Evolutionary conservation across 1,140 invertebrate genomes (phyloP).

Genomic region (Sesamia nonagrioides): DNA sequence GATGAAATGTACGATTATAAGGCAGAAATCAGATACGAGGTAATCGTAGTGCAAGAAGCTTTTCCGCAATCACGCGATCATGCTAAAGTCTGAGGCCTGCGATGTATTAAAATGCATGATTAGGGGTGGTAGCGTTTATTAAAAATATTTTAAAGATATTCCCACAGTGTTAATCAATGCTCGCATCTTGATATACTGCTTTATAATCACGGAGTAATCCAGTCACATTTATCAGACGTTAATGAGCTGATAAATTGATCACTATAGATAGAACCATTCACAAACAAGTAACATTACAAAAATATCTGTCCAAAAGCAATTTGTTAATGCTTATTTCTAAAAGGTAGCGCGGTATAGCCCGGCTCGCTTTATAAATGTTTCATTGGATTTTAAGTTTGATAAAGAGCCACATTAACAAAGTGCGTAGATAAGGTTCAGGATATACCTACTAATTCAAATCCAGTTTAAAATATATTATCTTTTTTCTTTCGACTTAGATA

Average conservation of each 20-base stretch:
- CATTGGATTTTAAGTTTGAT: constrained; percentile 70
- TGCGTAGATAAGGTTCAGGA: constrained; percentile 66
- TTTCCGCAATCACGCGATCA: constrained; percentile 67
- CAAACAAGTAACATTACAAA: constrained; percentile 76
- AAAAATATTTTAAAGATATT: constrained; percentile 61
- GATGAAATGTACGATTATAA: constrained; percentile 76
- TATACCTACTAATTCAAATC: constrained; percentile 73
- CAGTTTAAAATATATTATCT: constrained; percentile 60
- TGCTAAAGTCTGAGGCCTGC: not conserved
- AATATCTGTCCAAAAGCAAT: constrained; percentile 74
- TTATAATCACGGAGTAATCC: constrained; percentile 79
- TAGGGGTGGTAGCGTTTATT: constrained; percentile 24
- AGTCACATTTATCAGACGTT: constrained; percentile 74
- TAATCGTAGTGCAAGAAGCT: constrained; percentile 65
- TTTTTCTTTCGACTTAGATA: constrained; percentile 61
- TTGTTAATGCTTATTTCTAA: constrained; percentile 76
- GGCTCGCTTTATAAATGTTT: constrained; percentile 68
- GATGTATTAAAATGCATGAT: constrained; percentile 24
- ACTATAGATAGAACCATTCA: constrained; percentile 72
- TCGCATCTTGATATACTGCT: constrained; percentile 76
- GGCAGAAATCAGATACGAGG: constrained; percentile 66
- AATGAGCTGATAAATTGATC: constrained; percentile 82
- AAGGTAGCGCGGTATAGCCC: constrained; percentile 72
- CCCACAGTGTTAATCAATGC: constrained; percentile 67
- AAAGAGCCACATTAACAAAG: constrained; percentile 67